Evolutionary conservation across 2,797 vertebrate species (phyloP).

Genomic region (Psittacula echo): DNA sequence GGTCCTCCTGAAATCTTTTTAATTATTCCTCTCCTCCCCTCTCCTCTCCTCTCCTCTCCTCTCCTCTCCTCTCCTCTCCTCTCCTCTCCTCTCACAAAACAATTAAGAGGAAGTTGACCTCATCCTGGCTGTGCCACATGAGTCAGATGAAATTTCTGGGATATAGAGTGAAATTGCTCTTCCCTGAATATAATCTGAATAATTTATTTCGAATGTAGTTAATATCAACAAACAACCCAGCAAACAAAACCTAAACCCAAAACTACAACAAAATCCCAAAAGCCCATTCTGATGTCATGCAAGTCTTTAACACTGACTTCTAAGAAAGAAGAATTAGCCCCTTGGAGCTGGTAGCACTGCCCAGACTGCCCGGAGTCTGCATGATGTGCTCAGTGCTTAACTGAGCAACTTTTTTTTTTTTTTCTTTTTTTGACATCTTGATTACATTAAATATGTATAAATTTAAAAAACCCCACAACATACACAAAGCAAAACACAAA

Average conservation of each 20-base stretch:
- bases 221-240: background rate
- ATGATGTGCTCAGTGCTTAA: background rate
- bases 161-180: background rate
- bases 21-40: background rate
- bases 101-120: background rate
- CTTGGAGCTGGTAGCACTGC: background rate
- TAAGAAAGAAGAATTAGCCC: background rate
- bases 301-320: background rate
- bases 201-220: background rate
- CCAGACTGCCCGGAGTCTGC: background rate
- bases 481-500: background rate
- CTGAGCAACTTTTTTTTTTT: accelerated
- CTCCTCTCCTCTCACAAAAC: background rate
- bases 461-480: background rate
- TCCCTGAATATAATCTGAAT: background rate
- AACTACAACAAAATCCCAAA: background rate
- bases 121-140: background rate
- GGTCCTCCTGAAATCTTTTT: background rate
- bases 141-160: background rate
- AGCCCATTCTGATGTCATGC: background rate
- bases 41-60: no score
- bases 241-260: accelerated
- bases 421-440: background rate
- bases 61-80: background rate
- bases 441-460: background rate